phyloP scores from a whole-genome alignment of 2,797 vertebrate species.

The Sebastolobus alascanus region DNA sequence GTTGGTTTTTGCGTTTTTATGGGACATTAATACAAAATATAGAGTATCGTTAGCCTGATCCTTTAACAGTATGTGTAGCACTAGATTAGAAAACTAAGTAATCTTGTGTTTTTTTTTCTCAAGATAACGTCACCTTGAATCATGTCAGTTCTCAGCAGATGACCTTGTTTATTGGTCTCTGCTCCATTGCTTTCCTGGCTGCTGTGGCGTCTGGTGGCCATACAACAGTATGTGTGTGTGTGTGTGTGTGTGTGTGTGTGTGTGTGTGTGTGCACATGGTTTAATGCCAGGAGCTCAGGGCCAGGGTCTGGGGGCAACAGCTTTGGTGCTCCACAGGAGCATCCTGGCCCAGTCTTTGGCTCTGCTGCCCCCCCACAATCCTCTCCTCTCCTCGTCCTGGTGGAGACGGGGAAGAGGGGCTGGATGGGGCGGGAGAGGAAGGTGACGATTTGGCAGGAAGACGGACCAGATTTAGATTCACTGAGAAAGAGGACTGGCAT shows the following conservation, averaged over 20 bases:
- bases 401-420: constrained; percentile 28
- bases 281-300: constrained; percentile 63
- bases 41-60: background rate
- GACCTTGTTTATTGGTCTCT: constrained; percentile 65
- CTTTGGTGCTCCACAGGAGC: constrained; percentile 77
- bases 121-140: constrained; percentile 20
- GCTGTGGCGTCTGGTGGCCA: constrained; percentile 59
- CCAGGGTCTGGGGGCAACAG: constrained; percentile 69
- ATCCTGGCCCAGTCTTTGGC: constrained; percentile 73
- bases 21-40: background rate
- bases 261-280: constrained; percentile 26
- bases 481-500: constrained; percentile 60
- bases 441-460: constrained; percentile 72
- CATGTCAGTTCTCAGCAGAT: constrained; percentile 43
- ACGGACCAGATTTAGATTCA: constrained; percentile 71
- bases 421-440: constrained; percentile 35
- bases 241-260: constrained; percentile 23
- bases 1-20: background rate
- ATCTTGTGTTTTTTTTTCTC: background rate
- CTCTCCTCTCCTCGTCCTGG: constrained; percentile 33
- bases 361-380: constrained; percentile 33
- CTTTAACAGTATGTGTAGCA: background rate
- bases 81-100: background rate
- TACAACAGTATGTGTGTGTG: constrained; percentile 14
- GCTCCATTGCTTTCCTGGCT: constrained; percentile 53